phyloP scores from a whole-genome alignment of 2,888 invertebrate genomes.

The Sinopyrophorus schimmeli region DNA sequence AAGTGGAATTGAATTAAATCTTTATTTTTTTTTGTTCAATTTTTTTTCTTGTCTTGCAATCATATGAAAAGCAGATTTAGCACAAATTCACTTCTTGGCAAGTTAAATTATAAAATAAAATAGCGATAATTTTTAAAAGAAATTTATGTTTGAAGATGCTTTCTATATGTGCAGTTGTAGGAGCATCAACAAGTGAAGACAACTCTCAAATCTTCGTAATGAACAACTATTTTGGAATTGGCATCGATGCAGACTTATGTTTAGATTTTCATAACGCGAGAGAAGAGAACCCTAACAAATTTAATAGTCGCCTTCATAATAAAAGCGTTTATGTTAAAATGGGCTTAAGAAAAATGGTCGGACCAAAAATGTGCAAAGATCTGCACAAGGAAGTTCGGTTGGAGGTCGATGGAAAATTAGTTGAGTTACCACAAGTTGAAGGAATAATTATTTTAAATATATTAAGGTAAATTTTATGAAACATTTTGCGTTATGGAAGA shows the following conservation, averaged over 20 bases:
- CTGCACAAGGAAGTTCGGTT: slow-evolving; percentile 91
- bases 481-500: too few relatives aligned
- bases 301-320: slow-evolving; percentile 97
- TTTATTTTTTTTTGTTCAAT: too few relatives aligned
- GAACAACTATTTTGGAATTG: slow-evolving; percentile 99
- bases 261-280: slow-evolving; percentile 99
- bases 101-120: too few relatives aligned
- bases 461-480: slow-evolving; percentile 78
- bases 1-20: too few relatives aligned
- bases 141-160: slow-evolving; percentile 10
- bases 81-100: too few relatives aligned
- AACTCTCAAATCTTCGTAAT: slow-evolving; percentile 99
- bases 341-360: slow-evolving; percentile 96
- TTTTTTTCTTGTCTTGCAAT: too few relatives aligned
- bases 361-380: slow-evolving; percentile 91
- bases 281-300: slow-evolving; percentile 99
- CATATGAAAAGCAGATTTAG: too few relatives aligned
- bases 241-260: slow-evolving; percentile 98
- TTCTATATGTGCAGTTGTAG: slow-evolving; percentile 53
- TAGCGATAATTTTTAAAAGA: too few relatives aligned
- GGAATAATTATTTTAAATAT: slow-evolving; percentile 99
- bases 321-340: slow-evolving; percentile 99
- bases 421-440: slow-evolving; percentile 97
- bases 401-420: slow-evolving; percentile 93
- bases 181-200: slow-evolving; percentile 90